phyloP scores from a whole-genome alignment of 2,113 vertebrate species.

The Channa maculata region DNA sequence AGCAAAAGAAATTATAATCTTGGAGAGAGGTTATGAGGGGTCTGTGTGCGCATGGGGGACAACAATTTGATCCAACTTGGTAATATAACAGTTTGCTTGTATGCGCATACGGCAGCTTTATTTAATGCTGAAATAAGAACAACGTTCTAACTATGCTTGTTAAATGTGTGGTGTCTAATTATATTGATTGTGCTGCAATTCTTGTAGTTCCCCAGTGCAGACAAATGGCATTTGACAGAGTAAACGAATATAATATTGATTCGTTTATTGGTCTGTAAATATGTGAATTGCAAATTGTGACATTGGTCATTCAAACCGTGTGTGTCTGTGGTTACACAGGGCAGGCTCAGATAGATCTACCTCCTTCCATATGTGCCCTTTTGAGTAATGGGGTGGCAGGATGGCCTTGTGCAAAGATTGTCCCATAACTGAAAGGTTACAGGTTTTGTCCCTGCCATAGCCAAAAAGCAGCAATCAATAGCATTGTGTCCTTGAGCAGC shows the following conservation, averaged over 20 bases:
- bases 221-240: too few relatives aligned
- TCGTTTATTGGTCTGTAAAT: not conserved
- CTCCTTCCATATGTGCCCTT: slow-evolving; percentile 2
- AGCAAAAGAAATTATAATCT: slow-evolving; percentile 27
- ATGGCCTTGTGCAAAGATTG: slow-evolving; percentile 1
- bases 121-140: too few relatives aligned
- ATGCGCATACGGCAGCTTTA: too few relatives aligned
- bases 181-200: too few relatives aligned
- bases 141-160: too few relatives aligned
- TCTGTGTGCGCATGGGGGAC: not conserved
- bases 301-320: slow-evolving; percentile 14
- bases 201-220: not conserved
- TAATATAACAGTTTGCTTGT: too few relatives aligned
- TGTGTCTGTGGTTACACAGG: not conserved
- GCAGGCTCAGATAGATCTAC: not conserved
- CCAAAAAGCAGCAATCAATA: slow-evolving; percentile 19
- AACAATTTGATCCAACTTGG: too few relatives aligned
- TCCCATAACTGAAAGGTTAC: slow-evolving; percentile 14
- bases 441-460: not conserved
- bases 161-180: not conserved
- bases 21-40: slow-evolving; percentile 50
- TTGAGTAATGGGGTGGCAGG: slow-evolving; percentile 10
- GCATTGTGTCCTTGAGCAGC: slow-evolving; percentile 12
- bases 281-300: not conserved
- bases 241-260: too few relatives aligned